Evolutionary conservation across 2,113 vertebrate species (phyloP).

Genomic region (Halcyon senegalensis): DNA sequence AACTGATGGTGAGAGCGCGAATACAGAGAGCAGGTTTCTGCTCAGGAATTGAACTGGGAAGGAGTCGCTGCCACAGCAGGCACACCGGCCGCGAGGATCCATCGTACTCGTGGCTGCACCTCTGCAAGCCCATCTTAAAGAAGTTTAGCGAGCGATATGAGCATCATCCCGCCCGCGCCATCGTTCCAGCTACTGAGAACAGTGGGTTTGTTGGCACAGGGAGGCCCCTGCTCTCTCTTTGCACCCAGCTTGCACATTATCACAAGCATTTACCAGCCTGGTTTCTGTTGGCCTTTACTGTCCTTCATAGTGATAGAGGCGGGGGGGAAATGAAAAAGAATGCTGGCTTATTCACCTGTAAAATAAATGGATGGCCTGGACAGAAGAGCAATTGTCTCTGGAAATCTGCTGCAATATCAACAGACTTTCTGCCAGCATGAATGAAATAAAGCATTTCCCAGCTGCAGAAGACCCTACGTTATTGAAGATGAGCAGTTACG

Average conservation of each 20-base stretch:
- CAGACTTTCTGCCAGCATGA: not conserved
- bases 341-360: not conserved
- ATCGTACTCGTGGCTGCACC: not conserved
- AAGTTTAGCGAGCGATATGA: not conserved
- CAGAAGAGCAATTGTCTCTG: not conserved
- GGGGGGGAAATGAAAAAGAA: not conserved
- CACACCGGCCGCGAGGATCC: not conserved
- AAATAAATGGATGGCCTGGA: not conserved
- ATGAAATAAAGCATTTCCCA: not conserved
- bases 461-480: not conserved
- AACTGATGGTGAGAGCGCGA: not conserved
- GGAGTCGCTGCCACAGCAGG: too few species aligned
- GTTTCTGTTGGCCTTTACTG: not conserved
- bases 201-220: not conserved
- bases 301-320: not conserved
- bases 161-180: not conserved
- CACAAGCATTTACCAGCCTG: not conserved
- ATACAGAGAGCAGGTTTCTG: not conserved
- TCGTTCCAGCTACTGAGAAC: not conserved
- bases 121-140: not conserved
- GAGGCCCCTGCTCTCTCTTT: not conserved
- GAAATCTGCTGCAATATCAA: not conserved
- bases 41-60: not conserved
- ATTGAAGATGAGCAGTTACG: not conserved
- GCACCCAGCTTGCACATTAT: not conserved